A percentile compares a stretch with the other conserved stretches of the same genome.
phyloP scores from a whole-genome alignment of 2,888 invertebrate genomes.

The Thecophora atra region DNA sequence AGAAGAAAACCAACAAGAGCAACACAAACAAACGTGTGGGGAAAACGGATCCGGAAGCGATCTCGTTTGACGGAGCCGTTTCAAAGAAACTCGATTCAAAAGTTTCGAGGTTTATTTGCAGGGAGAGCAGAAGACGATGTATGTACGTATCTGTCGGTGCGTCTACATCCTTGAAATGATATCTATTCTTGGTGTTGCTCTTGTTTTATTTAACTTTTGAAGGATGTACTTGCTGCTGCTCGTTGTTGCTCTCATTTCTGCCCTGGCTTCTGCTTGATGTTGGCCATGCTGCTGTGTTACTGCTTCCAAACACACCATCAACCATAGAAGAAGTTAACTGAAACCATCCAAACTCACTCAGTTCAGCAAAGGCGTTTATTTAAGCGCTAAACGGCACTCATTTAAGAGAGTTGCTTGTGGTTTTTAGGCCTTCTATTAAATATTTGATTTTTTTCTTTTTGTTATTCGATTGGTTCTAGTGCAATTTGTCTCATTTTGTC shows the following conservation, averaged over 20 bases:
- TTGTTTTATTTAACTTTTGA: not conserved
- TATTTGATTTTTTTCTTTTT: not conserved
- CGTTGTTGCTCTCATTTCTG: not conserved
- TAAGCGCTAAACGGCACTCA: constrained; percentile 13
- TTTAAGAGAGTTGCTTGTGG: not conserved
- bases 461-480: no score
- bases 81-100: constrained; percentile 5
- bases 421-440: not conserved
- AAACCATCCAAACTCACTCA: not conserved
- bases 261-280: not conserved
- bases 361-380: constrained; percentile 23
- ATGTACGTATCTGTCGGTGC: not conserved
- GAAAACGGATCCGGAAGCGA: constrained; percentile 18
- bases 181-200: not conserved
- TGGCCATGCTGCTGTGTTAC: not conserved
- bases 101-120: constrained; percentile 5
- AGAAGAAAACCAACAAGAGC: not conserved
- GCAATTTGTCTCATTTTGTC: no score
- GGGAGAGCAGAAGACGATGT: not conserved
- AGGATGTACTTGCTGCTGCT: not conserved
- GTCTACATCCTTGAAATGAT: not conserved
- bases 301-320: not conserved
- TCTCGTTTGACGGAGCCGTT: constrained; percentile 8
- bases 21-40: not conserved
- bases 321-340: constrained; percentile 11